phyloP scores from a whole-genome alignment of 1,140 invertebrate species.

The Sycobia sp. region DNA sequence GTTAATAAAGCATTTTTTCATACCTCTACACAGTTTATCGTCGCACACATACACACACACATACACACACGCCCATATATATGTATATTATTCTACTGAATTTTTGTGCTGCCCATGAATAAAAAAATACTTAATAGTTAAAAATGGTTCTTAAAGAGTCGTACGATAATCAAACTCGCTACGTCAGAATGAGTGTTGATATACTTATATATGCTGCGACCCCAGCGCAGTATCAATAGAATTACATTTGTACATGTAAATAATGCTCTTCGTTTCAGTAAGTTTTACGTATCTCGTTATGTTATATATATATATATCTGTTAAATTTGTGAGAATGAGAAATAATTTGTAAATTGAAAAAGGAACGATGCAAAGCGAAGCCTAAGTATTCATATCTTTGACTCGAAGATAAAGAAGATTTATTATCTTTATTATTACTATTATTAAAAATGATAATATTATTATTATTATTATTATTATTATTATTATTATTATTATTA shows the following conservation, averaged over 20 bases:
- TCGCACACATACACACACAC: not conserved
- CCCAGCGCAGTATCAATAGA: constrained; percentile 11
- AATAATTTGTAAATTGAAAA: constrained; percentile 11
- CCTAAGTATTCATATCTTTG: constrained; percentile 18
- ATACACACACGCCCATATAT: not conserved
- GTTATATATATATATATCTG: constrained; percentile 13
- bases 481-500: constrained; percentile 12
- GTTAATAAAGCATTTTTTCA: constrained; percentile 28
- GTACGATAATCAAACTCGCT: constrained; percentile 14
- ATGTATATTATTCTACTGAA: constrained; percentile 1
- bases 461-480: not conserved
- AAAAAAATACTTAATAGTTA: not conserved
- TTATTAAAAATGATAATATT: not conserved
- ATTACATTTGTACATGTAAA: not conserved
- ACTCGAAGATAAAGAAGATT: not conserved
- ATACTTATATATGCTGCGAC: constrained; percentile 11
- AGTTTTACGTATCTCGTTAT: constrained; percentile 19
- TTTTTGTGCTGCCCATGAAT: not conserved
- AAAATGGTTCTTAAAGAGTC: constrained; percentile 14
- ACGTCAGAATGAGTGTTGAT: constrained; percentile 8
- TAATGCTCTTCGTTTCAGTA: not conserved
- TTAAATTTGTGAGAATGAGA: constrained; percentile 4
- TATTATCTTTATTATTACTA: not conserved
- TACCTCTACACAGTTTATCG: too few species aligned
- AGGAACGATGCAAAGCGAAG: not conserved